These are phyloP conservation scores for Drosophila teissieri DNA, from an alignment of 1,140 invertebrate species.

Conservation along the genomic window DNA sequence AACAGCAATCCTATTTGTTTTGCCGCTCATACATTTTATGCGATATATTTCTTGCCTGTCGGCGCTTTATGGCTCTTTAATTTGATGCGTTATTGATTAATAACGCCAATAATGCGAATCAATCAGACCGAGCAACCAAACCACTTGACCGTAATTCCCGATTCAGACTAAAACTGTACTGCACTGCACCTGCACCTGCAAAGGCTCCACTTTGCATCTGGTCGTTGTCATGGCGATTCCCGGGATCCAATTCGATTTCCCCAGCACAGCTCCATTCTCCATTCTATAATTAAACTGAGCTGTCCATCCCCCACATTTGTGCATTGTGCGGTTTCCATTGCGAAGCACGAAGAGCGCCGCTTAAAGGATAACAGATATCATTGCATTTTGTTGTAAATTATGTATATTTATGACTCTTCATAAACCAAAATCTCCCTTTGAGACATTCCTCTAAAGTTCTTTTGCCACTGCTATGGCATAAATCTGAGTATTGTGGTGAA, in stretches of 20 bases:
- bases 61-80: slow-evolving; percentile 33
- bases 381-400: no score
- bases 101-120: slow-evolving; percentile 6
- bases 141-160: slow-evolving; percentile 5
- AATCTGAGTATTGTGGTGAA: no score
- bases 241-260: slow-evolving; percentile 3
- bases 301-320: background rate
- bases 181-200: background rate
- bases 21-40: slow-evolving; percentile 30
- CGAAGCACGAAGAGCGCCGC: background rate
- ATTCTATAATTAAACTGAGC: slow-evolving; percentile 44
- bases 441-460: no score
- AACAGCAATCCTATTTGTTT: slow-evolving; percentile 44
- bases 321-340: slow-evolving; percentile 1
- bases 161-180: slow-evolving; percentile 13
- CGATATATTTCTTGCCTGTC: slow-evolving; percentile 2
- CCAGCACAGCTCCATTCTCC: slow-evolving; percentile 13
- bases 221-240: slow-evolving; percentile 32
- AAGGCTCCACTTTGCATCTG: slow-evolving; percentile 5
- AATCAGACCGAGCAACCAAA: slow-evolving; percentile 10
- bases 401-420: background rate
- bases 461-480: no score
- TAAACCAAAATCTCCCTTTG: no score
- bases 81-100: slow-evolving; percentile 34
- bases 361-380: background rate